phyloP scores from a whole-genome alignment of 2,113 vertebrate genomes.

The Azemiops feae region DNA sequence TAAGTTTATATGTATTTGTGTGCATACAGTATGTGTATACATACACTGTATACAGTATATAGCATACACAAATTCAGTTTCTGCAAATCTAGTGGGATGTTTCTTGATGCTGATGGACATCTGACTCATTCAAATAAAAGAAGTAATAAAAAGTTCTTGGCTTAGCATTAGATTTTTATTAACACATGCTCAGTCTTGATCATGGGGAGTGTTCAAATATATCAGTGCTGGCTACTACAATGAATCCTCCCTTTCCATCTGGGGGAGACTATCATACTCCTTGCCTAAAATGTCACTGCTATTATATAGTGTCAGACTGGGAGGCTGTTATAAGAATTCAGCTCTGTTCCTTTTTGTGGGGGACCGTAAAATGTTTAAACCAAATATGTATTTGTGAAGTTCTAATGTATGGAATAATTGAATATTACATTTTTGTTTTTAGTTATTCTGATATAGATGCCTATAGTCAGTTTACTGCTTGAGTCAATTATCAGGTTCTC shows the following conservation, averaged over 20 bases:
- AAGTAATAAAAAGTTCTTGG: background rate
- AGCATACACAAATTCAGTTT: background rate
- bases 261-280: background rate
- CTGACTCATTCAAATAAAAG: background rate
- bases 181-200: background rate
- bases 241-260: background rate
- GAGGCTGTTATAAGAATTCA: background rate
- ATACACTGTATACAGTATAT: background rate
- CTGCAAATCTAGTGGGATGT: background rate
- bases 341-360: background rate
- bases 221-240: too few species aligned
- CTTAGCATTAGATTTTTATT: background rate
- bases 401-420: background rate
- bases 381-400: background rate
- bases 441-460: background rate
- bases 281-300: background rate
- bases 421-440: background rate
- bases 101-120: background rate
- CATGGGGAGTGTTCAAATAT: background rate
- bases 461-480: background rate
- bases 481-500: background rate
- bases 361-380: background rate
- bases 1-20: background rate
- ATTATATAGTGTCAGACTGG: background rate
- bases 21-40: background rate